phyloP scores from a whole-genome alignment of 2,888 invertebrate genomes.

The Pollenia griseotomentosa region DNA sequence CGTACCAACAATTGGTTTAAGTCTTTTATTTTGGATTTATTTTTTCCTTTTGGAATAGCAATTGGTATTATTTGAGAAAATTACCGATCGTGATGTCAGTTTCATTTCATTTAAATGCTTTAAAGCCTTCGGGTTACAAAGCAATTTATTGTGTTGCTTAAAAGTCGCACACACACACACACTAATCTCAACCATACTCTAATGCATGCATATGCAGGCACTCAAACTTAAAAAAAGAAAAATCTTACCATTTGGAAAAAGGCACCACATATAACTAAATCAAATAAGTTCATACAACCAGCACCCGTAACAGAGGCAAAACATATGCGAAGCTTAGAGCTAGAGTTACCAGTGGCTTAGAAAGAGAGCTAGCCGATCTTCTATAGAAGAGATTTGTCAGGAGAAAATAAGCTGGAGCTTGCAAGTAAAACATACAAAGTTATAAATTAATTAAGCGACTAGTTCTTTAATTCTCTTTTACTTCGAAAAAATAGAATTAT shows the following conservation, averaged over 20 bases:
- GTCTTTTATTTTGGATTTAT: slow-evolving; percentile 9
- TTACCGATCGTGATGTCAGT: slow-evolving; percentile 75
- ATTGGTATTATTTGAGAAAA: slow-evolving; percentile 73
- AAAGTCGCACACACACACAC: slow-evolving; percentile 51
- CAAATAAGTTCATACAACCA: slow-evolving; percentile 34
- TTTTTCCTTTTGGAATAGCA: slow-evolving; percentile 47
- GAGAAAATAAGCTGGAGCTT: too few species aligned
- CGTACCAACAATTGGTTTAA: slow-evolving; percentile 1
- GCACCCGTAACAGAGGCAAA: slow-evolving; percentile 66
- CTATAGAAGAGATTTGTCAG: too few species aligned
- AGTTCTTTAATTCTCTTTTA: too few species aligned
- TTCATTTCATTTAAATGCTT: slow-evolving; percentile 74
- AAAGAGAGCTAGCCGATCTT: not conserved
- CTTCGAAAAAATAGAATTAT: too few species aligned
- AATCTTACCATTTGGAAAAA: slow-evolving; percentile 14
- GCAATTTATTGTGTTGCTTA: slow-evolving; percentile 70
- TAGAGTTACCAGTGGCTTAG: slow-evolving; percentile 36
- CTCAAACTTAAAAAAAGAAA: slow-evolving; percentile 27
- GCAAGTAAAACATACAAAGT: too few species aligned
- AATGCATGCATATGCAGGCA: slow-evolving; percentile 18
- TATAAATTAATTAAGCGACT: too few species aligned
- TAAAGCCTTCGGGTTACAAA: slow-evolving; percentile 67
- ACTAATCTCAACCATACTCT: slow-evolving; percentile 13
- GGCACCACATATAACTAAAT: slow-evolving; percentile 46
- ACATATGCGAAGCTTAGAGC: slow-evolving; percentile 29